These are phyloP conservation scores for Mungos mungo DNA, from an alignment of 2,113 vertebrate species.

Conservation along the genomic window DNA sequence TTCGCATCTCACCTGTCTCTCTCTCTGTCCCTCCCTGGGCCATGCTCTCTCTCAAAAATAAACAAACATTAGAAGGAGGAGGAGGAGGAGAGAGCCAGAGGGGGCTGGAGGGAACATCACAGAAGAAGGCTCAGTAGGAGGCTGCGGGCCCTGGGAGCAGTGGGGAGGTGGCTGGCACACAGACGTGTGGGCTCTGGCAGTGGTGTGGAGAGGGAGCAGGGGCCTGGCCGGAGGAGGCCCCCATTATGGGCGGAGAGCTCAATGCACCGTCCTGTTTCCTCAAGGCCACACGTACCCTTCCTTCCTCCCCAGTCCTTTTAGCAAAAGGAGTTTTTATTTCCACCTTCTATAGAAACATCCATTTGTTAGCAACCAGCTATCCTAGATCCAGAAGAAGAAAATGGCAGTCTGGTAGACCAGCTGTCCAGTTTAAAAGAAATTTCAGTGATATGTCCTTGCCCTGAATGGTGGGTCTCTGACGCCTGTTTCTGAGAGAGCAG, in stretches of 20 bases:
- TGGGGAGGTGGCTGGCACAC: not conserved
- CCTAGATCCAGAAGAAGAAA: not conserved
- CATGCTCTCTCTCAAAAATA: no score
- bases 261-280: not conserved
- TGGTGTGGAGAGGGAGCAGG: not conserved
- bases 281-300: not conserved
- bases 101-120: not conserved
- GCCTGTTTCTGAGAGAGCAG: not conserved
- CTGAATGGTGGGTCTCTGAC: not conserved
- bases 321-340: not conserved
- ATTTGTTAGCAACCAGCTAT: not conserved
- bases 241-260: accelerated
- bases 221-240: not conserved
- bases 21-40: no score
- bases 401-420: no score
- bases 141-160: not conserved
- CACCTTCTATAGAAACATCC: not conserved
- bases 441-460: accelerated
- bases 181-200: not conserved
- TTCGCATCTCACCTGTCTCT: no score
- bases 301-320: not conserved
- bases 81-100: not conserved
- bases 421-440: not conserved
- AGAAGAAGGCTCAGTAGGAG: not conserved
- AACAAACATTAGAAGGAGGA: no score